These are phyloP conservation scores for Mormyrus hasselquistii DNA, from an alignment of 2,797 vertebrate species.

Conservation along the genomic window DNA sequence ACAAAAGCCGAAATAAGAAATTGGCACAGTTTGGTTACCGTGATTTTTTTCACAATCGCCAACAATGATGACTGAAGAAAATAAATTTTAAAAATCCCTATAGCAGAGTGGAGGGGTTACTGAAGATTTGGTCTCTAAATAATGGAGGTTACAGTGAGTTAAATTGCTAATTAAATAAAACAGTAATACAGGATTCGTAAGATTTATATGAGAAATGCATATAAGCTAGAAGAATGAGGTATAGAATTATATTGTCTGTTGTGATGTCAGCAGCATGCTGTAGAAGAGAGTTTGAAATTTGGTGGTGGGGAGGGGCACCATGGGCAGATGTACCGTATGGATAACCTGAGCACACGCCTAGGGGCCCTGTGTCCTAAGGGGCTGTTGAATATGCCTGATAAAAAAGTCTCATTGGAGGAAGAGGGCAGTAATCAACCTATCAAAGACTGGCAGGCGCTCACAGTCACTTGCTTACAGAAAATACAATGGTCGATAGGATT, in stretches of 20 bases:
- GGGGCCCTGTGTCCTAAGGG: background rate
- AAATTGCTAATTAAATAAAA: background rate
- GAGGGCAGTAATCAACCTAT: background rate
- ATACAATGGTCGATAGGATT: background rate
- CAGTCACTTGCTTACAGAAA: background rate
- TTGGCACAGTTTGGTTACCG: background rate
- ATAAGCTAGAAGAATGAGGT: background rate
- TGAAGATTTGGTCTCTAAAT: background rate
- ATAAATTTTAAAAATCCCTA: background rate
- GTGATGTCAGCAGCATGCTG: background rate
- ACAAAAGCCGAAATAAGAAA: background rate
- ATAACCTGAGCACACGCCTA: background rate
- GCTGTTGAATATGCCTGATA: background rate
- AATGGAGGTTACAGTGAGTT: background rate
- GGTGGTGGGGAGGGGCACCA: background rate
- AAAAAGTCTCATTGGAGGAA: background rate
- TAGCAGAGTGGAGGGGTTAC: background rate
- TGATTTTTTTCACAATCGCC: background rate
- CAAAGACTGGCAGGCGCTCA: background rate
- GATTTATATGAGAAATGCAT: background rate
- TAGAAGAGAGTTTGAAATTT: background rate
- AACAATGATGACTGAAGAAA: background rate
- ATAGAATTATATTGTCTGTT: background rate
- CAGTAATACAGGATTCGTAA: background rate
- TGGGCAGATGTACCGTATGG: background rate